A percentile compares a stretch with the other conserved stretches of the same genome.
Conservation (phyloP, 1,140 invertebrate genomes). For the Brachionus koreanus region DNA sequence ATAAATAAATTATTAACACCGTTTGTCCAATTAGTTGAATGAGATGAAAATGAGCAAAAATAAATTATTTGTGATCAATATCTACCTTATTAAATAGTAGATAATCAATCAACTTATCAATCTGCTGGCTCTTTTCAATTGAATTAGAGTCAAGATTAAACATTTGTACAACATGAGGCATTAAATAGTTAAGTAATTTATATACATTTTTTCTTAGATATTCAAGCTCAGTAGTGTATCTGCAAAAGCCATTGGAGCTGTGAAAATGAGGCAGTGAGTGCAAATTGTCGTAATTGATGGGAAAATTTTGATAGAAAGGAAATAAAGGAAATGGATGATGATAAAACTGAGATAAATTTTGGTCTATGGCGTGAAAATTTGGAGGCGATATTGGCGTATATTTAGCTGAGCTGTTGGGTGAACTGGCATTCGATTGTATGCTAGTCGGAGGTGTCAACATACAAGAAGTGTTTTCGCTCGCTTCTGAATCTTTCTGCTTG, state of each 20-base stretch:
- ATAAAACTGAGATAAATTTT: background rate
- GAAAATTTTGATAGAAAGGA: conserved; percentile 6
- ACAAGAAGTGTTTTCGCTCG: background rate
- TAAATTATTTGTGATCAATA: background rate
- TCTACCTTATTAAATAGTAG: background rate
- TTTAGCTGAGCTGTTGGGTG: background rate
- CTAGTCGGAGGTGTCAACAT: background rate
- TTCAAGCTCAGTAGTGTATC: background rate
- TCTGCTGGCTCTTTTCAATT: conserved; percentile 10
- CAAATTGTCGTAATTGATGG: background rate
- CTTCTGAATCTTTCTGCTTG: background rate
- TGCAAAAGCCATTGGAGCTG: background rate
- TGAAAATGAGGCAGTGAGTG: background rate
- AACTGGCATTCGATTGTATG: background rate
- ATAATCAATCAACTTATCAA: conserved; percentile 5
- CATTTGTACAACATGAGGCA: background rate
- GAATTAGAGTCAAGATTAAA: background rate
- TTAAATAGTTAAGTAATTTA: conserved; percentile 8
- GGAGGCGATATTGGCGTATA: background rate
- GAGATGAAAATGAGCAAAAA: background rate
- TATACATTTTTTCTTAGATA: conserved; percentile 24
- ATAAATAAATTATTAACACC: background rate
- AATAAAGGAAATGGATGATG: background rate
- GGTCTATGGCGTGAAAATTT: background rate
- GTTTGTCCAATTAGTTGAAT: background rate